These are phyloP conservation scores for Lithophane ornitopus DNA, from an alignment of 2,888 invertebrate species.

Conservation along the genomic window DNA sequence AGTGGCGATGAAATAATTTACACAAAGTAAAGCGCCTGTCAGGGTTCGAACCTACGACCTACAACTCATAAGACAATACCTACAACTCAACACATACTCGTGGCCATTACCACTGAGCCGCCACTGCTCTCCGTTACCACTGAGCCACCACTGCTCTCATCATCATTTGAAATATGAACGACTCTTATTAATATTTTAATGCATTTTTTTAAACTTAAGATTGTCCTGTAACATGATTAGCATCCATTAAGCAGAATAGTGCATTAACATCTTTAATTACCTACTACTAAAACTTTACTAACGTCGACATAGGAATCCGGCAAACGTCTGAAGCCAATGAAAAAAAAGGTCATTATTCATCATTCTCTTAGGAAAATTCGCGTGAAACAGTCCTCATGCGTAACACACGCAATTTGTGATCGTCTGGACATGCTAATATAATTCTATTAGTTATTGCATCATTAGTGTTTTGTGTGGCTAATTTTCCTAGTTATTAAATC, in stretches of 20 bases:
- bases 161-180: too few species aligned
- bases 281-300: slow-evolving; percentile 17
- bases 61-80: too few species aligned
- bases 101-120: too few species aligned
- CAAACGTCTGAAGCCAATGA: slow-evolving; percentile 28
- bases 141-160: too few species aligned
- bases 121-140: too few species aligned
- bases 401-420: slow-evolving; percentile 58
- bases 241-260: slow-evolving; percentile 23
- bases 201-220: neutral
- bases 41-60: too few species aligned
- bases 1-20: too few species aligned
- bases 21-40: too few species aligned
- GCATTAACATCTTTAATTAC: slow-evolving; percentile 40
- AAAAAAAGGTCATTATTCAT: slow-evolving; percentile 32
- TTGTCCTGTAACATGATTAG: slow-evolving; percentile 14
- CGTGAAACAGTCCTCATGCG: slow-evolving; percentile 43
- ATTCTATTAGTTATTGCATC: slow-evolving; percentile 44
- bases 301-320: slow-evolving; percentile 55
- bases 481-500: slow-evolving; percentile 33
- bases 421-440: slow-evolving; percentile 20
- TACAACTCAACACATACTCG: too few species aligned
- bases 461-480: slow-evolving; percentile 18
- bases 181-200: neutral
- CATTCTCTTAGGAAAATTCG: slow-evolving; percentile 35